Conservation (phyloP, 2,888 invertebrate genomes). For the Aspidiotus rigidus region DNA sequence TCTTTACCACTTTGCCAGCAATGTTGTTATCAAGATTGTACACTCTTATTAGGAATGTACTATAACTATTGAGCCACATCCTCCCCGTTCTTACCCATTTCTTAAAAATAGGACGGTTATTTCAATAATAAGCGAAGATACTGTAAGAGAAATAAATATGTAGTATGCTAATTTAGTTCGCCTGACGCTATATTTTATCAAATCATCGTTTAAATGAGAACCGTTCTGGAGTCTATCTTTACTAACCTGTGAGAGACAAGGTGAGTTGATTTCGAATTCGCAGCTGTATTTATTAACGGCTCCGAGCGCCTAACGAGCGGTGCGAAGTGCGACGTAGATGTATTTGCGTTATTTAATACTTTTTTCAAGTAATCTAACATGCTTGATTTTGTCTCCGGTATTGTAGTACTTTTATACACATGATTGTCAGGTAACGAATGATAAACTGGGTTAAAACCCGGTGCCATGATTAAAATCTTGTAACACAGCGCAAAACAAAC, state of each 20-base stretch:
- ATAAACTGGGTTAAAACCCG: constrained; percentile 30
- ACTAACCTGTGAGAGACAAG: constrained; percentile 27
- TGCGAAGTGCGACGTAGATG: constrained; percentile 28
- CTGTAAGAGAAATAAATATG: no score
- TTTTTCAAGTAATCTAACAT: constrained; percentile 30
- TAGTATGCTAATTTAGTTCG: no score
- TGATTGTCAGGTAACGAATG: constrained; percentile 32
- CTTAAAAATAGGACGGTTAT: no score
- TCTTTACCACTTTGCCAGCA: no score
- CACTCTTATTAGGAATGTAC: no score
- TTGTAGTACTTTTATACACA: constrained; percentile 34
- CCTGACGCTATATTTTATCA: no score
- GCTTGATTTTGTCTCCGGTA: constrained; percentile 29
- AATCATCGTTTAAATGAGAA: no score
- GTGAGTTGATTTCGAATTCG: constrained; percentile 16
- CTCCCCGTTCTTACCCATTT: no score
- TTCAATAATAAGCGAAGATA: no score
- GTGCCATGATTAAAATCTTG: constrained; percentile 31
- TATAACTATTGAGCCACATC: no score
- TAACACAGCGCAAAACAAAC: constrained; percentile 30
- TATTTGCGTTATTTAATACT: constrained; percentile 28
- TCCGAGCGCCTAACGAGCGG: constrained; percentile 31
- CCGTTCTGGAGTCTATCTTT: not conserved
- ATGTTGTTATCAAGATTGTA: no score
- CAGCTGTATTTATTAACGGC: constrained; percentile 28